Evolutionary conservation across 2,797 vertebrate species (phyloP).

Genomic region (Triplophysa yarkandensis): DNA sequence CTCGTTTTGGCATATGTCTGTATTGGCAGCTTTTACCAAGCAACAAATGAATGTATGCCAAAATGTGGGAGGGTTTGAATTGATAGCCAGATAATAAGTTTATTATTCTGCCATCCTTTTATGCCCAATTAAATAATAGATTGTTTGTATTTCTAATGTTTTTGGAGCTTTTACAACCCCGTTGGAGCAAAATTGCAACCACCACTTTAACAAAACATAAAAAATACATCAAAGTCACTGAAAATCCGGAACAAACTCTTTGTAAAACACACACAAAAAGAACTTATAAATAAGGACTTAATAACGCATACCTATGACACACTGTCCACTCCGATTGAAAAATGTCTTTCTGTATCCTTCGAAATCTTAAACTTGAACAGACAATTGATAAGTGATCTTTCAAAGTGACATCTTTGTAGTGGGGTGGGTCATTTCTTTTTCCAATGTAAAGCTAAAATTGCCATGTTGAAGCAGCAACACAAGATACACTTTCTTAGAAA

Average conservation of each 20-base stretch:
- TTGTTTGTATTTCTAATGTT: neutral
- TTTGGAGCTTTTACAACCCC: neutral
- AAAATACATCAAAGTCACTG: neutral
- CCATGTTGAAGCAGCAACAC: conserved; percentile 5
- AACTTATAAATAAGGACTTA: neutral
- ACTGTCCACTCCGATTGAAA: neutral
- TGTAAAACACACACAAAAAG: neutral
- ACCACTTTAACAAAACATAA: neutral
- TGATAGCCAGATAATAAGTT: neutral
- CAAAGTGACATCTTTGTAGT: conserved; percentile 4
- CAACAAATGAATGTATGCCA: neutral
- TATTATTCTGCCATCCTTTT: neutral
- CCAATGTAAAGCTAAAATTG: conserved; percentile 14
- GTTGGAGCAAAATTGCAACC: neutral
- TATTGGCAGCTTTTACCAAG: neutral
- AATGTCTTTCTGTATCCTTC: neutral
- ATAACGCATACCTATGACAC: neutral
- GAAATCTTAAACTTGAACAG: neutral
- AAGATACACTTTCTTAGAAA: conserved; percentile 5
- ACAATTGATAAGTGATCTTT: neutral
- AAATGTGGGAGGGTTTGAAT: neutral
- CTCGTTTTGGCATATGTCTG: neutral
- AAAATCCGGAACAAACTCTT: neutral
- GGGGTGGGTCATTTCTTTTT: neutral
- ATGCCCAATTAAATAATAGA: neutral